Percentiles rank a stretch among this genome's conserved stretches.
Conservation (phyloP, 2,797 vertebrate genomes). For the Onychomys torridus region DNA sequence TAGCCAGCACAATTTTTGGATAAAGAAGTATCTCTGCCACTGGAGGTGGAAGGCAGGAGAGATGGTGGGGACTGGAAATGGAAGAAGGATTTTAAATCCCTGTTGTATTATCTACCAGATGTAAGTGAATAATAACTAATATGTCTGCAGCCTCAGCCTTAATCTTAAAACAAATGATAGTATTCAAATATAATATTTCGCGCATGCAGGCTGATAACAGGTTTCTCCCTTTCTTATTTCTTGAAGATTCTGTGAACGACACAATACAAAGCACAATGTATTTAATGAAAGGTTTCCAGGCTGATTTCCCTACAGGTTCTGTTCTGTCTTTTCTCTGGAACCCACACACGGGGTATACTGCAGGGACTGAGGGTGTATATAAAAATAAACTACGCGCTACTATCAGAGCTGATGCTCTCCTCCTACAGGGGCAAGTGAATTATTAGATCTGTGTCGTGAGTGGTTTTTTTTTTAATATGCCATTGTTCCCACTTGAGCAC, state of each 20-base stretch:
- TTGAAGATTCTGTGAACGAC: conserved; percentile 88
- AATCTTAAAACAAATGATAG: conserved; percentile 90
- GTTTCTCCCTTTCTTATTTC: conserved; percentile 85
- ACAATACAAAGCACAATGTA: conserved; percentile 89
- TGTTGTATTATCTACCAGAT: conserved; percentile 86
- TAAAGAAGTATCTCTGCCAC: conserved; percentile 78
- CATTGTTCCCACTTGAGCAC: conserved; percentile 89
- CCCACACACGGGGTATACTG: conserved; percentile 88
- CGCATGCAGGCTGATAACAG: conserved; percentile 86
- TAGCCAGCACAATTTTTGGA: conserved; percentile 81
- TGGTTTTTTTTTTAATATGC: conserved; percentile 90
- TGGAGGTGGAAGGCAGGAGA: conserved; percentile 57
- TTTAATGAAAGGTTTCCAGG: conserved; percentile 91
- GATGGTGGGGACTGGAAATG: conserved; percentile 64
- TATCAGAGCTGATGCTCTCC: conserved; percentile 88
- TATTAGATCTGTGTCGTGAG: conserved; percentile 91
- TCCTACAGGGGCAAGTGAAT: conserved; percentile 89
- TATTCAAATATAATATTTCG: conserved; percentile 89
- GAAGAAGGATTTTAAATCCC: conserved; percentile 79
- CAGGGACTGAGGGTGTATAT: conserved; percentile 89
- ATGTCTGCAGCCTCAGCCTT: conserved; percentile 87
- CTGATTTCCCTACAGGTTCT: conserved; percentile 91
- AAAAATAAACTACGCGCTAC: conserved; percentile 90
- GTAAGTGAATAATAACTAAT: conserved; percentile 88
- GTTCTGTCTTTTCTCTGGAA: conserved; percentile 90